Percentiles rank a stretch among this genome's conserved stretches.
Evolutionary conservation across 2,797 vertebrate species (phyloP).

Genomic region (Dryobates pubescens): DNA sequence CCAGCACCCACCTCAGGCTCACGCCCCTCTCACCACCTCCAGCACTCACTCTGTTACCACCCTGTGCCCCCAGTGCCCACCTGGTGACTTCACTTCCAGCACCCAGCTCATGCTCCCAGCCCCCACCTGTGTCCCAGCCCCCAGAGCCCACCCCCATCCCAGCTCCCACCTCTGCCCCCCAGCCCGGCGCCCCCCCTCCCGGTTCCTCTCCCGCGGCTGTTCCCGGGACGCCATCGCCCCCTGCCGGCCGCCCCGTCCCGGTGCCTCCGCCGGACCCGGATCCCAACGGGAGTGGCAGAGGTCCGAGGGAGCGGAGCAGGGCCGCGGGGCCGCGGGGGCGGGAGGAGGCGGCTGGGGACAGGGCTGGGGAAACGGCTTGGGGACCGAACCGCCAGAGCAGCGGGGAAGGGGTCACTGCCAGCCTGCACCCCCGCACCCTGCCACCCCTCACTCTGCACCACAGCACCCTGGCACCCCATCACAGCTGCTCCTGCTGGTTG

Average conservation of each 20-base stretch:
- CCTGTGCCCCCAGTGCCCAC: not conserved
- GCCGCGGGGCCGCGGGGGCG: too few relatives aligned
- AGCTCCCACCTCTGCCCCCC: not conserved
- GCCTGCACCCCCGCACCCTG: too few relatives aligned
- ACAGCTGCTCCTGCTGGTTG: not conserved
- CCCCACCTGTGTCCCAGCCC: not conserved
- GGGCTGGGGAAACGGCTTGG: too few relatives aligned
- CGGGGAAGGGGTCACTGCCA: not conserved
- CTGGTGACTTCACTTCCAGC: not conserved
- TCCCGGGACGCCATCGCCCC: not conserved
- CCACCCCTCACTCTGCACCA: too few relatives aligned
- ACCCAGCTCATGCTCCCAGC: not conserved
- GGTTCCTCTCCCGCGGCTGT: not conserved
- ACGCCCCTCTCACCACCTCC: too few relatives aligned
- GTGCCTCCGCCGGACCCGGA: not conserved
- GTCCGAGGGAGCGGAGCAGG: not conserved
- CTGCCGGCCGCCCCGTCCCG: not conserved
- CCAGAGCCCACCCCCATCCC: not conserved
- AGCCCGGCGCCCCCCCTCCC: not conserved
- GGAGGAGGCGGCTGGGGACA: not conserved
- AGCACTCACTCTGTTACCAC: not conserved
- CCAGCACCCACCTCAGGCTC: not conserved
- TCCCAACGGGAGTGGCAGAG: not conserved
- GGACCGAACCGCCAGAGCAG: not conserved
- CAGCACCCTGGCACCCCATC: accelerated